Evolutionary conservation across 2,888 invertebrate species (phyloP).

Genomic region (Podabrus alpinus): DNA sequence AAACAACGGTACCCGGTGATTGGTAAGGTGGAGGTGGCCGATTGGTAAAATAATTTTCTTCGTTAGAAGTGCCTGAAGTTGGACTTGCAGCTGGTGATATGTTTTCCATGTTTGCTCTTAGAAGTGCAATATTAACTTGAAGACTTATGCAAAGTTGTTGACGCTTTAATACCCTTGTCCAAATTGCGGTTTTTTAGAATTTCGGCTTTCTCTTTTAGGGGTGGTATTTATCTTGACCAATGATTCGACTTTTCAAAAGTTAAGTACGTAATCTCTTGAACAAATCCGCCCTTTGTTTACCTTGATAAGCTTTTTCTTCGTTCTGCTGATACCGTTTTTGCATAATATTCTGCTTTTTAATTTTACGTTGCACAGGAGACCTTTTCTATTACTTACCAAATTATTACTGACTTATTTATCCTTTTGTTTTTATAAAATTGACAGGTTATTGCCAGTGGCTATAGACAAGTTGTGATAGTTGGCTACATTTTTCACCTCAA

Average conservation of each 20-base stretch:
- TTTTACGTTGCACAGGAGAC: background rate
- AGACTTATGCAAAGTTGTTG: background rate
- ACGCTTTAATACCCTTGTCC: background rate
- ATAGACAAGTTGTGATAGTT: slow-evolving; percentile 28
- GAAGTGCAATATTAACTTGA: background rate
- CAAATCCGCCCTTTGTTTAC: background rate
- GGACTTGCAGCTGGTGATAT: background rate
- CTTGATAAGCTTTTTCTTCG: background rate
- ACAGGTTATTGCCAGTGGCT: slow-evolving; percentile 24
- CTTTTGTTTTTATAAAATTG: slow-evolving; percentile 25
- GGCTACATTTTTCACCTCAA: slow-evolving; percentile 26
- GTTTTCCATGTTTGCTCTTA: background rate
- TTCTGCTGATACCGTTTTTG: background rate
- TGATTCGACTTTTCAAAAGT: background rate
- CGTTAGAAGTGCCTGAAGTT: background rate
- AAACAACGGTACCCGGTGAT: too few species aligned
- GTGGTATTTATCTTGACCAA: background rate
- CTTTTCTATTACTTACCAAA: background rate
- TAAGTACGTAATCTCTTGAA: background rate
- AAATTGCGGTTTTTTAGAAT: background rate
- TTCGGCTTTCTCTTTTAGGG: background rate
- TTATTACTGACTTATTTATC: slow-evolving; percentile 17
- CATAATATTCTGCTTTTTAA: too few species aligned
- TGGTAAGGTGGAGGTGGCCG: background rate
- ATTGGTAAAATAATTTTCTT: background rate